Conservation (phyloP, 2,113 vertebrate species). For the Suricata suricatta region DNA sequence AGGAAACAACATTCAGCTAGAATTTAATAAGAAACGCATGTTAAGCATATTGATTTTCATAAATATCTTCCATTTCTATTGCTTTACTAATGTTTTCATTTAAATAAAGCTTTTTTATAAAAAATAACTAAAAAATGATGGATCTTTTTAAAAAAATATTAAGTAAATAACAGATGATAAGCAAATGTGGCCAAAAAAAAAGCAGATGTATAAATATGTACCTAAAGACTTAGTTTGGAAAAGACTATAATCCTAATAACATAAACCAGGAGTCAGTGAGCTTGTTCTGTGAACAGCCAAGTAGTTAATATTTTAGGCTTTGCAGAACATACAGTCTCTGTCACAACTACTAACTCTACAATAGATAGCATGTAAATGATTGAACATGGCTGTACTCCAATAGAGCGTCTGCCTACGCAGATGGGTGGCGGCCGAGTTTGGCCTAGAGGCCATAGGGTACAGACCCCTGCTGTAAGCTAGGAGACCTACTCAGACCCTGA, state of each 20-base stretch:
- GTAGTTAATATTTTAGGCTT: background rate
- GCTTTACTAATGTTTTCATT: conserved; percentile 8
- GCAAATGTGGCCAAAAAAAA: background rate
- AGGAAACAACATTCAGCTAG: background rate
- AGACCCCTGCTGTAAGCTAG: background rate
- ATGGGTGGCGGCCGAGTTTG: background rate
- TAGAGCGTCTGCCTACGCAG: background rate
- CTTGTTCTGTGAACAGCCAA: background rate
- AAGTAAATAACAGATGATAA: background rate
- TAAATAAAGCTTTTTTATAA: conserved; percentile 7
- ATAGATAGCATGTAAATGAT: background rate
- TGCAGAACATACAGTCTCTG: background rate
- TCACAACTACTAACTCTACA: background rate
- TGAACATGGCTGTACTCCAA: background rate
- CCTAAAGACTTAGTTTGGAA: background rate
- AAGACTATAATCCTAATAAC: background rate
- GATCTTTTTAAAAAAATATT: conserved; percentile 21
- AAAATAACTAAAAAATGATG: background rate
- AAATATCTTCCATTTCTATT: background rate
- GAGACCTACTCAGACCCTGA: background rate
- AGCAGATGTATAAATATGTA: background rate
- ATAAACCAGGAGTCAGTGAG: background rate
- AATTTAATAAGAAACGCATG: conserved; percentile 20
- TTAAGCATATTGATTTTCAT: background rate
- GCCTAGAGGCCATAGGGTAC: background rate